These are phyloP conservation scores for Ramphastos sulfuratus DNA, from an alignment of 2,113 vertebrate species.

Conservation along the genomic window DNA sequence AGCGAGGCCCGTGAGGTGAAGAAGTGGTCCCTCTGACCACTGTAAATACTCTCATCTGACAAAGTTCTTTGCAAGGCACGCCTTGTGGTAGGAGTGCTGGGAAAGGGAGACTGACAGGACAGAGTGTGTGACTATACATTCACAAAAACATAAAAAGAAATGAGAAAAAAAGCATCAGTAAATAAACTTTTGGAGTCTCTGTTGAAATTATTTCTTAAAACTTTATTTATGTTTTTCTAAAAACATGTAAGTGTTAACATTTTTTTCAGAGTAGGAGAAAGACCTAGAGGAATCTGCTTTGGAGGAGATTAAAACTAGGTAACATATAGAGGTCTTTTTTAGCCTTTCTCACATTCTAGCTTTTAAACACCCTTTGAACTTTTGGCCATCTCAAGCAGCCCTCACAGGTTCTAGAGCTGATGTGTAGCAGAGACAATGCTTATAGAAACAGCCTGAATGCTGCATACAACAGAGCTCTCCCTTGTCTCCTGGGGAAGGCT, in stretches of 20 bases:
- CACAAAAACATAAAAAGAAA: slow-evolving; percentile 31
- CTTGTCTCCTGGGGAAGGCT: fast-evolving
- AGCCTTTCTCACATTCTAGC: neutral
- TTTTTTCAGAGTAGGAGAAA: neutral
- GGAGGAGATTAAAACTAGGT: neutral
- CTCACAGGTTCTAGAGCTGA: neutral
- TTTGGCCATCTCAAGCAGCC: neutral
- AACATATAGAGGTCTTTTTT: neutral
- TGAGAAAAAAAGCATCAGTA: slow-evolving; percentile 22
- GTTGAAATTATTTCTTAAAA: neutral
- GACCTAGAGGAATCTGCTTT: neutral
- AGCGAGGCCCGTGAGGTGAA: slow-evolving; percentile 77
- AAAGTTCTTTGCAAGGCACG: slow-evolving; percentile 91
- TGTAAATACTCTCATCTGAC: slow-evolving; percentile 97
- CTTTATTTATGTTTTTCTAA: neutral
- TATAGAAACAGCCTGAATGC: neutral
- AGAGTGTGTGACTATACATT: slow-evolving; percentile 70
- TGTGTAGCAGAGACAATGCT: neutral
- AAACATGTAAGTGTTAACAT: neutral
- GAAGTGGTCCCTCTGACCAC: slow-evolving; percentile 88
- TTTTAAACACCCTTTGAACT: neutral
- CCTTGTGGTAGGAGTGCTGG: slow-evolving; percentile 80
- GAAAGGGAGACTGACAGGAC: slow-evolving; percentile 85
- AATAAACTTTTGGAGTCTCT: neutral
- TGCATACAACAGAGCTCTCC: neutral